Base-by-base conservation (phyloP, 1,140 invertebrate species). In the Apolygus lucorum region DNA sequence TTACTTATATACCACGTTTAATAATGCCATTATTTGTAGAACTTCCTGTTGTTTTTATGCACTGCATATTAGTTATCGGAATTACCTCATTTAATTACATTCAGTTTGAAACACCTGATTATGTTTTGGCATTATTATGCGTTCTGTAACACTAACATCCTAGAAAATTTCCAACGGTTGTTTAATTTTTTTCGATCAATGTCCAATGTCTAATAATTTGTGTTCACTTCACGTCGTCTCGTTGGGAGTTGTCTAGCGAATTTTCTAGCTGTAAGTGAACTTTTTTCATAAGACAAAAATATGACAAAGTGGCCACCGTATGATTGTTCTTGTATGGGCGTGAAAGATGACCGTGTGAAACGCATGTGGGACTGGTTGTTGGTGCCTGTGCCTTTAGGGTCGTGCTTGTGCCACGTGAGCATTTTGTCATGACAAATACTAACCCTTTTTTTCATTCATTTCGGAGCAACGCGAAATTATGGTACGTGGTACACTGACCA, bases 271-370 rank as follows among this genome's bases (percentile, higher is more conserved):
- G 34, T 42, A 42, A 42, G 34, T 42, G 4, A 17, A 42, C 4
- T 42, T 42, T n/a, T 42, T 4, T 17, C 34, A 42, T 42, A 42
- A 17, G 22, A 59, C 22, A 8, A 59, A 59, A 59, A 8, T 13
- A 13, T 59, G 54, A 59, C 54, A 59, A 59, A 59, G 54, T 59
- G 54, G 54, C 54, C 54, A 24, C 54, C 8, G 54, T 59, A 4
- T 22, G 54, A 22, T 4, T 59, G 54, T 11, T 8, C 22, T 17
- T 59, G 54, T 17, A 11, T 59, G 54, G 54, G 54, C 11, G 22
- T 59, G 54, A 14, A 21, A 17, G 11, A 4, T 21, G 54, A 59
- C 13, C 22, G 54, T 59, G 54, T 22, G 54, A 13, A 59, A 22
- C 22, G 54, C 54, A 24, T 59, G 54, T 11, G 22, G 54, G 22